These are phyloP conservation scores for Probaryconus sp. DNA, from an alignment of 1,140 invertebrate genomes.

Conservation along the genomic window DNA sequence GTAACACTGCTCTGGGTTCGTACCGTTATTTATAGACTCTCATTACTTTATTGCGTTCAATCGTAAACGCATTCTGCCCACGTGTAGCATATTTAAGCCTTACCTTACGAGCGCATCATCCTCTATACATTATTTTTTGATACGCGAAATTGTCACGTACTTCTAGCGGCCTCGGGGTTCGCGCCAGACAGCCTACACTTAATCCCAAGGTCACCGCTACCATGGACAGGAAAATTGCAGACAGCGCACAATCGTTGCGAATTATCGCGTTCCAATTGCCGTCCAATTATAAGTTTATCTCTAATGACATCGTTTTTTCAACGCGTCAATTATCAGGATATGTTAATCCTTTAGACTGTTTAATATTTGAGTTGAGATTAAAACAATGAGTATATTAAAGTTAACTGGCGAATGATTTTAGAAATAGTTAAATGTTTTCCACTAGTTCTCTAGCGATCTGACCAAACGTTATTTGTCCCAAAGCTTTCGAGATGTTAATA, in stretches of 20 bases:
- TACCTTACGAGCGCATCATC: too few species aligned
- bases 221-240: slow-evolving; percentile 1
- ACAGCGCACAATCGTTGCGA: not conserved
- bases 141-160: slow-evolving; percentile 40
- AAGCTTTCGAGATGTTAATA: too few species aligned
- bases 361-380: too few species aligned
- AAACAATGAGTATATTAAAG: too few species aligned
- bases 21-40: slow-evolving; percentile 70
- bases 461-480: too few species aligned
- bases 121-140: slow-evolving; percentile 21
- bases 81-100: slow-evolving; percentile 52
- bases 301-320: not conserved
- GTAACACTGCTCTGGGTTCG: slow-evolving; percentile 36
- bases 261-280: slow-evolving; percentile 1
- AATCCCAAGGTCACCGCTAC: slow-evolving; percentile 28
- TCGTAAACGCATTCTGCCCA: slow-evolving; percentile 67
- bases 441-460: too few species aligned
- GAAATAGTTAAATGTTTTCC: too few species aligned
- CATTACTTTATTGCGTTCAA: slow-evolving; percentile 72
- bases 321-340: too few species aligned
- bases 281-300: not conserved
- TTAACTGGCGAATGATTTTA: too few species aligned
- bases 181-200: slow-evolving; percentile 7
- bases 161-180: not conserved
- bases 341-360: too few species aligned